These are phyloP conservation scores for Channa striata DNA, from an alignment of 2,797 vertebrate species.

Conservation along the genomic window DNA sequence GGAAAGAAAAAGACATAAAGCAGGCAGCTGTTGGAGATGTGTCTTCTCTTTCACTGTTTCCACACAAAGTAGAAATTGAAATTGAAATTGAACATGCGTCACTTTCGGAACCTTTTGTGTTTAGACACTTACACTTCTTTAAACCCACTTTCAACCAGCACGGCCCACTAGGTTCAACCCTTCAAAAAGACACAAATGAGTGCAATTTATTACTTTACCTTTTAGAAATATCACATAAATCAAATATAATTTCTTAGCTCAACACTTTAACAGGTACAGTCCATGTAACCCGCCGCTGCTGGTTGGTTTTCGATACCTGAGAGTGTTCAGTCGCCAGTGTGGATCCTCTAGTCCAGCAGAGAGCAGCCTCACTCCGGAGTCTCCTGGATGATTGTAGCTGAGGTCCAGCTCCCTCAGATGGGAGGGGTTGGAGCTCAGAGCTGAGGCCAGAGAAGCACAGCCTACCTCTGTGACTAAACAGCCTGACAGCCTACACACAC, in stretches of 20 bases:
- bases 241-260: no score
- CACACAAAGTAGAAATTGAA: neutral
- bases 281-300: no score
- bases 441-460: neutral
- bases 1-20: no score
- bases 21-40: no score
- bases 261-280: no score
- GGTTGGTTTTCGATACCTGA: no score
- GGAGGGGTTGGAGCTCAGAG: slow-evolving; percentile 6
- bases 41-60: neutral
- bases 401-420: no score
- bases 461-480: slow-evolving; percentile 1
- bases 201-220: neutral
- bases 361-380: neutral
- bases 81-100: neutral
- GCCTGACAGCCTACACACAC: neutral
- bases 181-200: neutral
- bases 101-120: neutral
- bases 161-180: neutral
- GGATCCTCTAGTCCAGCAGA: slow-evolving; percentile 4
- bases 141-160: slow-evolving; percentile 6
- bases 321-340: slow-evolving; percentile 1
- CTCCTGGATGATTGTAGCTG: neutral
- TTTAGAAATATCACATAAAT: neutral
- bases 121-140: slow-evolving; percentile 18